Evolutionary conservation across 2,113 vertebrate species (phyloP).

Genomic region (Oreochromis aureus): DNA sequence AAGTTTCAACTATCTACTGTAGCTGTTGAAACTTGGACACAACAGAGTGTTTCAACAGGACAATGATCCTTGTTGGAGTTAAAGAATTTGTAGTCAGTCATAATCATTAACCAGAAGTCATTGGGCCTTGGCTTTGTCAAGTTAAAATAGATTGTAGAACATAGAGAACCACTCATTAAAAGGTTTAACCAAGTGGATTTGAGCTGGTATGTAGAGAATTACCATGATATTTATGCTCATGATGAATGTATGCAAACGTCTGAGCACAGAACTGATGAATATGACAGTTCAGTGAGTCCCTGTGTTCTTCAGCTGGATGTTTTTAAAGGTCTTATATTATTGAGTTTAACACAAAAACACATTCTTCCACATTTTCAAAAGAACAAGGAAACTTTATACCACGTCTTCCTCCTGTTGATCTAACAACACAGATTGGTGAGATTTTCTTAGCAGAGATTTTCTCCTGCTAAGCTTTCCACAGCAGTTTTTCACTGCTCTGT

Average conservation of each 20-base stretch:
- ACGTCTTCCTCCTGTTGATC: not conserved
- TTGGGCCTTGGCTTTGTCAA: not conserved
- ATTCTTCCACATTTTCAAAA: not conserved
- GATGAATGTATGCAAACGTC: not conserved
- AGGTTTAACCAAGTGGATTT: not conserved
- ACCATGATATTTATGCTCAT: rapidly evolving
- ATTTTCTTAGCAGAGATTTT: not conserved
- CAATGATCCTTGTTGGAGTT: not conserved
- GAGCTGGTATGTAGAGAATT: not conserved
- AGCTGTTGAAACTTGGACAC: not conserved
- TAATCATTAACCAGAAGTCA: not conserved
- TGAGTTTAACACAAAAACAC: too few species aligned
- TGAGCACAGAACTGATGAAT: not conserved
- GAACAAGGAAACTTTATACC: not conserved
- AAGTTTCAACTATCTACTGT: not conserved
- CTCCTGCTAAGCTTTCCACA: not conserved
- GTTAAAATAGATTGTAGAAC: not conserved
- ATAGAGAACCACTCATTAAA: not conserved
- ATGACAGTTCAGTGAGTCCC: not conserved
- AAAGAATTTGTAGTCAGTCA: not conserved
- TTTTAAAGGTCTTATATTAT: not conserved
- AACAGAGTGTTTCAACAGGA: not conserved
- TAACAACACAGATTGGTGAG: not conserved
- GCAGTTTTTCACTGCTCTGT: not conserved
- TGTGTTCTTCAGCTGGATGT: not conserved